Conservation (phyloP, 2,113 vertebrate species). For the Catharus bicknelli region DNA sequence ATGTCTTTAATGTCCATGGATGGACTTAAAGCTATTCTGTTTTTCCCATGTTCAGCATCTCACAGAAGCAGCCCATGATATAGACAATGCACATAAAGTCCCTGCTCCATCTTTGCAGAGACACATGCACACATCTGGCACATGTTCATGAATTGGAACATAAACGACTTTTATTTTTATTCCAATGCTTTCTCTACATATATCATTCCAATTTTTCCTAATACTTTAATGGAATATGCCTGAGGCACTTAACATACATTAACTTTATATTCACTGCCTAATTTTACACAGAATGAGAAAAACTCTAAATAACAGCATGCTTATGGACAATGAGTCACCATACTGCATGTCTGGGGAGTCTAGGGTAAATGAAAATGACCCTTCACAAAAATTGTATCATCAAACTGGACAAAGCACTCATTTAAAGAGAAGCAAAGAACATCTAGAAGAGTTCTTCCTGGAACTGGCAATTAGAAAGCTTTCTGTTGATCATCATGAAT, state of each 20-base stretch:
- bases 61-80: background rate
- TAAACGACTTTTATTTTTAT: background rate
- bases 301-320: conserved; percentile 59
- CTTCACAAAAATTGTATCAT: conserved; percentile 40
- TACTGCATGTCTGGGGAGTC: conserved; percentile 21
- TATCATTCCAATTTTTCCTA: conserved; percentile 42
- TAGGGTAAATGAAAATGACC: conserved; percentile 63
- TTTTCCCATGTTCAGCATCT: background rate
- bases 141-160: background rate
- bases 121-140: background rate
- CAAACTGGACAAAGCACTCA: background rate
- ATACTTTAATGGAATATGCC: conserved; percentile 61
- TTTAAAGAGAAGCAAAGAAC: background rate
- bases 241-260: conserved; percentile 59
- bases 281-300: conserved; percentile 59
- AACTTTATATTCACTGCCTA: conserved; percentile 47
- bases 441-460: background rate
- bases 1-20: background rate
- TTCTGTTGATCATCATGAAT: background rate
- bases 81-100: background rate
- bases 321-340: conserved; percentile 28
- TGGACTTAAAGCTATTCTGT: accelerated
- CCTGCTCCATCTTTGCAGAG: background rate
- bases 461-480: background rate
- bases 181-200: background rate